These are phyloP conservation scores for Lithobius niger DNA, from an alignment of 1,140 invertebrate genomes.

Conservation along the genomic window DNA sequence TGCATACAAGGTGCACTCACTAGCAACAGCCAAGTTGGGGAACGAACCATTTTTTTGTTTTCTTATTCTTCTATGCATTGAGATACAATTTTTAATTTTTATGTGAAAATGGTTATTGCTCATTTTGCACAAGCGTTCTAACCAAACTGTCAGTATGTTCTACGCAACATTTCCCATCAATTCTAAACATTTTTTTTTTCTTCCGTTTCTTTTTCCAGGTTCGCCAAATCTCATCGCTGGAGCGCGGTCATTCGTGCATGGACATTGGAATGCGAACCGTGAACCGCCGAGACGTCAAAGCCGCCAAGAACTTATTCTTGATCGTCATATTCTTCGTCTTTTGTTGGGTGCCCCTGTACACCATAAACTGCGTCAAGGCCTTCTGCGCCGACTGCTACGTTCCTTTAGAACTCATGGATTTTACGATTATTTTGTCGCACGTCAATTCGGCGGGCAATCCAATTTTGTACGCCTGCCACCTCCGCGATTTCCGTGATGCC, in stretches of 20 bases:
- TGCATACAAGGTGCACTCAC: no score
- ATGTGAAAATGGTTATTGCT: no score
- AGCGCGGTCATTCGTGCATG: slow-evolving; percentile 14
- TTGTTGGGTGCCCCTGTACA: slow-evolving; percentile 84
- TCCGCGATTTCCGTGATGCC: slow-evolving; percentile 66
- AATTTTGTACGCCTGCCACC: slow-evolving; percentile 73
- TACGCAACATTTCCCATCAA: no score
- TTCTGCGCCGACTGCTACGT: slow-evolving; percentile 55
- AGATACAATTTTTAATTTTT: no score
- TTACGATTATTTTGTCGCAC: slow-evolving; percentile 75
- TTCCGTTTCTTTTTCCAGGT: no score
- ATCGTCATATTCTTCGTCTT: slow-evolving; percentile 85
- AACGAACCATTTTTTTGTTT: no score
- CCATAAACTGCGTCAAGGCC: slow-evolving; percentile 73
- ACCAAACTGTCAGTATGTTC: no score
- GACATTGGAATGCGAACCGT: no score
- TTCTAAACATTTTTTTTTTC: no score
- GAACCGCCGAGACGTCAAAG: slow-evolving; percentile 63
- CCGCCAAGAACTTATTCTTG: slow-evolving; percentile 75
- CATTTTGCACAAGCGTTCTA: no score
- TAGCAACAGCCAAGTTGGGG: no score
- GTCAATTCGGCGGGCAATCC: slow-evolving; percentile 79
- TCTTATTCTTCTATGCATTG: no score
- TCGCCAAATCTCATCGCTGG: slow-evolving; percentile 17
- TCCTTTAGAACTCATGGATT: slow-evolving; percentile 51